These are phyloP conservation scores for Mythimna impura DNA, from an alignment of 2,888 invertebrate genomes.

Conservation along the genomic window DNA sequence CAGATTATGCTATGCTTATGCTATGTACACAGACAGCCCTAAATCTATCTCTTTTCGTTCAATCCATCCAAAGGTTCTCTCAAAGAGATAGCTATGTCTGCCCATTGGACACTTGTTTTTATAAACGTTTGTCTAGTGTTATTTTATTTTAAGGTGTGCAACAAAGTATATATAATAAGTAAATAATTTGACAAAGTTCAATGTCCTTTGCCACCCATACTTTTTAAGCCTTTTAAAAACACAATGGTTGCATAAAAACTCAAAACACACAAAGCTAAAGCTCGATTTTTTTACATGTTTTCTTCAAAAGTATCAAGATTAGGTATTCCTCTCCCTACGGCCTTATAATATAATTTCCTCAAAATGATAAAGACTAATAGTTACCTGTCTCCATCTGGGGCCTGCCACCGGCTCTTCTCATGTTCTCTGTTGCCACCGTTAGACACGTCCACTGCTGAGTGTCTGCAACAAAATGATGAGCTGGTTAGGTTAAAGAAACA, in stretches of 20 bases:
- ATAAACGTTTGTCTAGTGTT: too few species aligned
- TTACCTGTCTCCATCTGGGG: constrained; percentile 78
- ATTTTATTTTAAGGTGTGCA: too few species aligned
- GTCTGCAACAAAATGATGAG: constrained; percentile 74
- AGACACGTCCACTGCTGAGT: constrained; percentile 84
- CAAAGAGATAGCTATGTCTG: too few species aligned
- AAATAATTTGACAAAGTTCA: not conserved
- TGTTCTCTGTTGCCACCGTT: constrained; percentile 73
- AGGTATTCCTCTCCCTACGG: not conserved
- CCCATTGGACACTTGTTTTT: too few species aligned
- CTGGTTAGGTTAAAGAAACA: not conserved
- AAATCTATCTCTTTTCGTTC: too few species aligned
- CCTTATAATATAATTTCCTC: not conserved
- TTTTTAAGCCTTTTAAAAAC: not conserved
- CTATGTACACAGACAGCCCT: too few species aligned
- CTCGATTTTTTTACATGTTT: not conserved
- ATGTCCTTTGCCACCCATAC: not conserved
- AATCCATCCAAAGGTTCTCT: too few species aligned
- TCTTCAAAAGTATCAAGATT: constrained; percentile 12
- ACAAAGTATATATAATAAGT: too few species aligned
- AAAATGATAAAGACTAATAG: not conserved
- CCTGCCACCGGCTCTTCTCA: constrained; percentile 73
- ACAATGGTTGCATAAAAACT: not conserved
- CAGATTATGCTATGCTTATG: too few species aligned
- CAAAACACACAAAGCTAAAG: not conserved